A percentile compares a stretch with the other conserved stretches of the same genome.
phyloP scores from a whole-genome alignment of 2,113 vertebrate genomes.

The Ibidorhyncha struthersii region DNA sequence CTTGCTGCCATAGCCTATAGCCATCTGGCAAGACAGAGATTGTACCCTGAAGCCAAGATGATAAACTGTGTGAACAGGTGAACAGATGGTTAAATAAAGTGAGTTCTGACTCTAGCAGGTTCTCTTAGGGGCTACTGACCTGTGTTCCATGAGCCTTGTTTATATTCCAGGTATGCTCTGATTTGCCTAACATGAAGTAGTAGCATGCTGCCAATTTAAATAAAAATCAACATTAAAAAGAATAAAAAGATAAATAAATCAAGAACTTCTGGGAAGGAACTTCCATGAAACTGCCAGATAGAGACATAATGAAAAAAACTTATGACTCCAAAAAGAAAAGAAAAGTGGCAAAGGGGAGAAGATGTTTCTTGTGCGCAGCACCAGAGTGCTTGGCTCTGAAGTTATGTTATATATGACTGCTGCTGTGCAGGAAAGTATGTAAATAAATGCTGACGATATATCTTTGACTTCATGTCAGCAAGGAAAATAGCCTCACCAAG shows the following conservation, averaged over 20 bases:
- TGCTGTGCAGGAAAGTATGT: not conserved
- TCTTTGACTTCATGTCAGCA: not conserved
- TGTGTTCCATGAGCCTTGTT: not conserved
- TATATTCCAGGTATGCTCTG: not conserved
- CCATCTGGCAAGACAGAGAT: not conserved
- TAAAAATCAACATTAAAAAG: not conserved
- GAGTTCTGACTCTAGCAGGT: not conserved
- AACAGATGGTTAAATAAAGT: not conserved
- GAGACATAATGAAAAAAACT: not conserved
- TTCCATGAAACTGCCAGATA: not conserved
- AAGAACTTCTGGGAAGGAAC: not conserved
- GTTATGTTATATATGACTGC: not conserved
- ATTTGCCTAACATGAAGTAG: not conserved
- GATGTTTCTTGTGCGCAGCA: not conserved
- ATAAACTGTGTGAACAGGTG: not conserved
- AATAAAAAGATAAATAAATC: not conserved
- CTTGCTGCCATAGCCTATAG: not conserved
- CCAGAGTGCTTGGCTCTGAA: not conserved
- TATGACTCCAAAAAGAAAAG: not conserved
- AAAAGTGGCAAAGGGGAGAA: not conserved
- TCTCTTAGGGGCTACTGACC: not conserved
- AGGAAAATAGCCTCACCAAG: not conserved
- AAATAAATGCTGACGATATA: not conserved
- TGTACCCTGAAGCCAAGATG: not conserved
- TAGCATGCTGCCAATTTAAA: not conserved